phyloP scores from a whole-genome alignment of 35 echinoderm and acorn worm species.

The Nesometra sesokonis region DNA sequence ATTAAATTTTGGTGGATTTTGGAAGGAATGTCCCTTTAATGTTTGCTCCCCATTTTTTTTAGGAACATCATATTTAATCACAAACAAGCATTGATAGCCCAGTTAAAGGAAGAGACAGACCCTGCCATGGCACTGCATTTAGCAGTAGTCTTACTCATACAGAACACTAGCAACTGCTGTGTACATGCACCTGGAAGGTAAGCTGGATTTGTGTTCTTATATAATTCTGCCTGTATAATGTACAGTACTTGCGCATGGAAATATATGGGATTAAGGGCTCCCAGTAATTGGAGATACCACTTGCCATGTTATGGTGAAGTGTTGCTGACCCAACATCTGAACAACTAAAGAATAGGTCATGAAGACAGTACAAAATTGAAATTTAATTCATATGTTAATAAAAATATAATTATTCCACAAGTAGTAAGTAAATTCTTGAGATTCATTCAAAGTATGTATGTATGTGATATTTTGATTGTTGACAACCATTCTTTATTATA shows the following conservation, averaged over 20 bases:
- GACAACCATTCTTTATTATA: too few relatives aligned
- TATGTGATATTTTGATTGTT: too few relatives aligned
- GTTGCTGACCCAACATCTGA: background rate
- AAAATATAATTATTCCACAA: too few relatives aligned
- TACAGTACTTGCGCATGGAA: background rate
- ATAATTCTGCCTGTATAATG: too few relatives aligned
- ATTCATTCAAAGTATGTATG: too few relatives aligned
- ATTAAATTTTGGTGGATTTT: too few relatives aligned
- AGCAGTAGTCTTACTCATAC: constrained; percentile 55
- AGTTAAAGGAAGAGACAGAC: constrained; percentile 69
- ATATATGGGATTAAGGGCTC: background rate
- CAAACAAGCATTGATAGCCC: constrained; percentile 65
- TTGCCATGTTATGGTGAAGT: background rate
- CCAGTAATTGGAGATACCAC: background rate
- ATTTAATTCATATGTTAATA: too few relatives aligned
- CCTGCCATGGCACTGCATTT: constrained; percentile 85
- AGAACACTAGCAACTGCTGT: constrained; percentile 80
- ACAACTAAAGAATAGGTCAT: too few relatives aligned
- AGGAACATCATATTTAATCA: constrained; percentile 84
- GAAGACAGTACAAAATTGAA: too few relatives aligned
- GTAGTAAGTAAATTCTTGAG: too few relatives aligned
- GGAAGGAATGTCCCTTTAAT: too few relatives aligned
- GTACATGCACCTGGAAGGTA: constrained; percentile 91
- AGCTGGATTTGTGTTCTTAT: background rate
- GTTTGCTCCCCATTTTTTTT: background rate